Percentiles rank a stretch among this genome's conserved stretches.
phyloP scores from a whole-genome alignment of 2,113 vertebrate species.

The Rousettus leschenaultii region DNA sequence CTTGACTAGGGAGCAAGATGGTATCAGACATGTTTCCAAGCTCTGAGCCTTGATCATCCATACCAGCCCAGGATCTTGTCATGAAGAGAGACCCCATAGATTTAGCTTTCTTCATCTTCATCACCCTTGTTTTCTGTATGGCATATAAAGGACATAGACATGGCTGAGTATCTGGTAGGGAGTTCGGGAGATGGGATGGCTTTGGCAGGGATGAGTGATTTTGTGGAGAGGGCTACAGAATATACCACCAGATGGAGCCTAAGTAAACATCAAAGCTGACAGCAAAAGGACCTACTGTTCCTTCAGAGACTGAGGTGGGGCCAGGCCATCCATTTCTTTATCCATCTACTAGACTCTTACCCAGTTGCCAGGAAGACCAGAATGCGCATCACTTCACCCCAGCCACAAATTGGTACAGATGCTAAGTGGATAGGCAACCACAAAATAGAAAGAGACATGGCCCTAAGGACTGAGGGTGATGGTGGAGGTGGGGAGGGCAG shows the following conservation, averaged over 20 bases:
- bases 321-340: background rate
- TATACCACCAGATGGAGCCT: background rate
- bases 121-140: background rate
- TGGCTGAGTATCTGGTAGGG: background rate
- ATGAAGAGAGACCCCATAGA: background rate
- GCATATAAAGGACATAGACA: background rate
- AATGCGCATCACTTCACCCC: background rate
- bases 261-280: background rate
- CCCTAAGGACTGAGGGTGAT: background rate
- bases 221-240: background rate
- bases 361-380: background rate
- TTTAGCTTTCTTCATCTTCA: background rate
- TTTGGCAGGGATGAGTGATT: background rate
- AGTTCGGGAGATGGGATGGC: background rate
- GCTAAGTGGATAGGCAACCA: background rate
- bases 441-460: background rate
- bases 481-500: accelerated
- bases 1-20: background rate
- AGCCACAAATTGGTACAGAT: background rate
- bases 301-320: background rate
- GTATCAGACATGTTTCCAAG: background rate
- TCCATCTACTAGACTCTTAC: too few relatives aligned
- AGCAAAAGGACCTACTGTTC: accelerated
- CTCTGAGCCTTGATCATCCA: background rate
- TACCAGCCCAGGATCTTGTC: background rate